Evolutionary conservation across 2,113 vertebrate species (phyloP).

Genomic region (Xenus cinereus): DNA sequence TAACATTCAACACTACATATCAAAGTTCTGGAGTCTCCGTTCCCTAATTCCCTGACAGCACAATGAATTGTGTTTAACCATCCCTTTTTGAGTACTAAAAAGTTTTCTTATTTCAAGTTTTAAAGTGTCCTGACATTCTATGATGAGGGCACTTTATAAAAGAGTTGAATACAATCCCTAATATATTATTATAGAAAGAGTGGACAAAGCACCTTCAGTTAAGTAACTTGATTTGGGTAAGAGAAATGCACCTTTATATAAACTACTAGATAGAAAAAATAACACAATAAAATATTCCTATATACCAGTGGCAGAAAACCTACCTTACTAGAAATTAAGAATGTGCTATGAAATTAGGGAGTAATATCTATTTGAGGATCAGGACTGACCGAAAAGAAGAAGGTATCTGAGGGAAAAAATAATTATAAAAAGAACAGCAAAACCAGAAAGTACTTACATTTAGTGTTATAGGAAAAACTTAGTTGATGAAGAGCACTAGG

Average conservation of each 20-base stretch:
- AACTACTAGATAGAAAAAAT: neutral
- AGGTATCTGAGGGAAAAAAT: neutral
- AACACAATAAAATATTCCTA: neutral
- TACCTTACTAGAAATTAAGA: neutral
- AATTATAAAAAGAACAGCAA: neutral
- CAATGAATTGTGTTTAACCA: neutral
- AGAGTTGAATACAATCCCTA: neutral
- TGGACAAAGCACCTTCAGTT: neutral
- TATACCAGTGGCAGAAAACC: neutral
- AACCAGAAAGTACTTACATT: neutral
- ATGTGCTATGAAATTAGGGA: neutral
- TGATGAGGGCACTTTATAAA: neutral
- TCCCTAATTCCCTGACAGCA: neutral
- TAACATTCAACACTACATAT: neutral
- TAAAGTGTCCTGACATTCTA: neutral
- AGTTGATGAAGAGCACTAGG: neutral
- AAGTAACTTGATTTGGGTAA: neutral
- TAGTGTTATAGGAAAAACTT: neutral
- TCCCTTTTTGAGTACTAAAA: neutral
- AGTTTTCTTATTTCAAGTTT: neutral
- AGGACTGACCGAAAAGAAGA: neutral
- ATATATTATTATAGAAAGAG: neutral
- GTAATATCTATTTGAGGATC: neutral
- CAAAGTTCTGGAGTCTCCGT: neutral
- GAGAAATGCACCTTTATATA: neutral